Evolutionary conservation across 2,888 invertebrate genomes (phyloP), one percentile per base, ranked within the genome.

Genomic region (Epirrhoe alternata): DNA sequence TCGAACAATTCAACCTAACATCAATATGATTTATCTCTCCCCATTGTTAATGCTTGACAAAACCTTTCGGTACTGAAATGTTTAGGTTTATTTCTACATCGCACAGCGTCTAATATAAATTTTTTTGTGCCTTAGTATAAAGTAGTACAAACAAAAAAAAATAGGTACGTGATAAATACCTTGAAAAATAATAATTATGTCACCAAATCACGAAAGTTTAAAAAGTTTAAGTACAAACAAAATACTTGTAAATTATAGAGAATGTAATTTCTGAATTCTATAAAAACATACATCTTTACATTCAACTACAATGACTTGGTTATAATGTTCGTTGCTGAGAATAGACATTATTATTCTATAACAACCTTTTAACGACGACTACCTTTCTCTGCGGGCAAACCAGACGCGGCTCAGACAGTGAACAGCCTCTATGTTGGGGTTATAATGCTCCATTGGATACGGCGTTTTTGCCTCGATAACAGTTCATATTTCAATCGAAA

Each of bases 371-470:
- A 60, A 24, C 8, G 64, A 60, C 54, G 60, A 30, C 24, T 45
- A 50, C 57, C 59, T 61, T 65, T 70, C 55, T 60, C 58, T 63
- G 52, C 50, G 47, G 60, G 35, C 54, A 67, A 67, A 61, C 74
- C 77, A 82, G 82, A 79, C 79, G 65, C 31, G 64, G 72, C 57
- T 70, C 73, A 81, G 81, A 83, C 81, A 71, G 72, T 71, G 51
- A 76, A 74, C 71, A 73, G 72, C 68, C 69, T 67, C 38, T 70
- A 71, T 71, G 66, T 74, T 71, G 68, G 58, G 61, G 70, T 70
- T 77, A 77, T 52, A 76, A 78, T 77, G 71, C 75, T 66, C 72
- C 64, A 70, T 73, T 69, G 58, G 59, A 68, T 63, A 58, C 38
- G 71, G 70, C 68, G 51, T 70, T 59, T 56, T 66, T 64, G 68